Base-by-base conservation (phyloP, 2,797 vertebrate genomes). In the Coccyzus lansbergi region DNA sequence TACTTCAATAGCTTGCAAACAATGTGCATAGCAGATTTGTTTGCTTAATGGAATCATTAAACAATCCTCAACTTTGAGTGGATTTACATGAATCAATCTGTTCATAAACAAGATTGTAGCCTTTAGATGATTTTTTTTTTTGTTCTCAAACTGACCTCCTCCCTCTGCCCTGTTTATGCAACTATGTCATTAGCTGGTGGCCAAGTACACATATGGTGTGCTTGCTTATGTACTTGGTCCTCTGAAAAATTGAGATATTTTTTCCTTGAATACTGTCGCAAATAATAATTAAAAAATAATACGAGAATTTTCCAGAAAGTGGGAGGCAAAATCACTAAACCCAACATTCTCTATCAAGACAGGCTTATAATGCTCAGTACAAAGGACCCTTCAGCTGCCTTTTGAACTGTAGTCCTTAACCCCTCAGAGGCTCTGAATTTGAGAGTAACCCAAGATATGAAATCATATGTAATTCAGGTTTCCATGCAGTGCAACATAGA, bases 11-110 rank as follows among this genome's bases (percentile, higher is more conserved):
- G 55, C 84, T 91, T 94, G 65, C 84, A 95, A 89, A 92, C 68
- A 92, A 94, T 93, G 82, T 92, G 92, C 89, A 96, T 46, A 93
- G 74, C 92, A 96, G 86, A 94, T 96, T 92, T 93, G 86, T 94
- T 94, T 94, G 90, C 71, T 71, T 92, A 95, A 87, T 62, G 71
- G 86, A 71, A 62, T 33, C 4, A 0, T 93, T 85, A 91, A 96
- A 85, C 84, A 92, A 75, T 89, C 94, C 88, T 91, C 72, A 91
- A 65, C 69, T 86, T 93, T 52, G 62, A 83, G 69, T 65, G 62
- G 83, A 93, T 95, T 93, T 95, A 83, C 84, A 91, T 78, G 58
- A 96, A 94, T 93, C 68, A 95, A 62, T 92, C 82, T 93, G 79
- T 65, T 95, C 91, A 81, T 94, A 95, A 95, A 95, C 82, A 95